phyloP scores from a whole-genome alignment of 2,113 vertebrate genomes.

The Morone chrysops region DNA sequence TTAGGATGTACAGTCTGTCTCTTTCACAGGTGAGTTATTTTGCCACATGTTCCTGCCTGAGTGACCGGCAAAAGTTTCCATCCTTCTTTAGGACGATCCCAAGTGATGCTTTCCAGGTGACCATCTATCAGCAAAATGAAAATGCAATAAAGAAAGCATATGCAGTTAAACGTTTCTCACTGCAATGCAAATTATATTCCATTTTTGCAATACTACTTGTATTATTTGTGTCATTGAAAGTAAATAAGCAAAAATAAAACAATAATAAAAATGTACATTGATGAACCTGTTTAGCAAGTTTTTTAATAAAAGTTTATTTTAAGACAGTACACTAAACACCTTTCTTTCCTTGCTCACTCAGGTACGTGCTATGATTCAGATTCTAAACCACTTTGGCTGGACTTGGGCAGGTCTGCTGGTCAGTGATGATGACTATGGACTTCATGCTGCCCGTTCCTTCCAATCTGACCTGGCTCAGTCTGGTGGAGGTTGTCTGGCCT shows the following conservation, averaged over 20 bases:
- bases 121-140: not conserved
- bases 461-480: slow-evolving; percentile 39
- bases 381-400: slow-evolving; percentile 68
- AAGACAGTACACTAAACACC: not conserved
- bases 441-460: slow-evolving; percentile 54
- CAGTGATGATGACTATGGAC: slow-evolving; percentile 66
- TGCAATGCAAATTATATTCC: too few relatives aligned
- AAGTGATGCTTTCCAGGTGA: slow-evolving; percentile 53
- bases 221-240: not conserved
- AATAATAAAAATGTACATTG: not conserved
- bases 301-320: not conserved
- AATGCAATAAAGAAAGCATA: not conserved
- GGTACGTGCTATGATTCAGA: slow-evolving; percentile 63
- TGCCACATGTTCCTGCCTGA: too few relatives aligned
- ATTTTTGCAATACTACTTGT: too few relatives aligned
- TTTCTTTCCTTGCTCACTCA: slow-evolving; percentile 7
- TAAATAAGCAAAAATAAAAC: not conserved
- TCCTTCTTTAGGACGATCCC: slow-evolving; percentile 50
- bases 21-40: too few relatives aligned
- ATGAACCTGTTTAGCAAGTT: not conserved
- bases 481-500: slow-evolving; percentile 69
- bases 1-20: too few relatives aligned
- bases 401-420: slow-evolving; percentile 57
- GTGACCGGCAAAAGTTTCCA: slow-evolving; percentile 35
- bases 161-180: not conserved